These are phyloP conservation scores for Sesamia inferens DNA, from an alignment of 2,888 invertebrate genomes.

Conservation along the genomic window DNA sequence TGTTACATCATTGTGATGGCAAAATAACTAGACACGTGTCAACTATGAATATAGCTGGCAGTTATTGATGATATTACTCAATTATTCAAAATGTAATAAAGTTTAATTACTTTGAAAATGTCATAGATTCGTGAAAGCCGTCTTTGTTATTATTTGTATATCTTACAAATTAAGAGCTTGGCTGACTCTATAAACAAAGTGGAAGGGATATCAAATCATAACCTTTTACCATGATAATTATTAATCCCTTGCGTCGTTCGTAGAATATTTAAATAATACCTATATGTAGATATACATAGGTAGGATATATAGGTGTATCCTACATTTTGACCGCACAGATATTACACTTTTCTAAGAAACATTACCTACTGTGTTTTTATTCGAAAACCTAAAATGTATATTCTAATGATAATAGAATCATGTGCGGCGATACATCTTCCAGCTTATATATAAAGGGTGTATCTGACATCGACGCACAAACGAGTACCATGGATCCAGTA, in stretches of 20 bases:
- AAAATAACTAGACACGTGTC: neutral
- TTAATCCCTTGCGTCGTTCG: neutral
- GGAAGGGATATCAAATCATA: neutral
- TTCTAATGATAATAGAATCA: too few species aligned
- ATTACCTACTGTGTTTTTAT: neutral
- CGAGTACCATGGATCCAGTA: too few species aligned
- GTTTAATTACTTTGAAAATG: neutral
- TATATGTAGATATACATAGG: too few species aligned
- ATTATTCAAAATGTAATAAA: conserved; percentile 20
- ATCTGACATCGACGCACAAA: too few species aligned
- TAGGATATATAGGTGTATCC: neutral
- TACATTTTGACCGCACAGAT: neutral
- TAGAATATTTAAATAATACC: too few species aligned
- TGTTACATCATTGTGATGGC: conserved; percentile 21
- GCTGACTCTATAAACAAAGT: too few species aligned
- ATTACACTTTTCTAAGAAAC: neutral
- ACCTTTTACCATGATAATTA: neutral
- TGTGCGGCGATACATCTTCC: too few species aligned
- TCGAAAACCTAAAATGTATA: too few species aligned
- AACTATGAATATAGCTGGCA: neutral
- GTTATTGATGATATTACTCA: conserved; percentile 24
- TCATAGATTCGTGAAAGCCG: conserved; percentile 4
- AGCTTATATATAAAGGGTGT: too few species aligned
- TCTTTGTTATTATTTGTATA: conserved; percentile 6
- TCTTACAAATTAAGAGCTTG: neutral